Conservation (phyloP, 2,113 vertebrate species). For the Mustelus asterias region DNA sequence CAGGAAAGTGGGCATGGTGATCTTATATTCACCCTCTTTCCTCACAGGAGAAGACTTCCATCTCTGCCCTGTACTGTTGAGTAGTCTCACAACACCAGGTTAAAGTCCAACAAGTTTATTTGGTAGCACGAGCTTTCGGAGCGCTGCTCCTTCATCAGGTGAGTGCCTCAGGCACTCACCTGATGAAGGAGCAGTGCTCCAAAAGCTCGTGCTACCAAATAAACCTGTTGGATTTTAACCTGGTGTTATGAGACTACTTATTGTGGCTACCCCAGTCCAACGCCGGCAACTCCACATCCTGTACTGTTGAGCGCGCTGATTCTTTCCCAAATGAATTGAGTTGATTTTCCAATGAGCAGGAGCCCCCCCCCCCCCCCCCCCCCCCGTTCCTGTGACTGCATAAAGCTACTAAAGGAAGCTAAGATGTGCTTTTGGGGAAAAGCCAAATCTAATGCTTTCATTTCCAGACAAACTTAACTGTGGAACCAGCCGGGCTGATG, state of each 20-base stretch:
- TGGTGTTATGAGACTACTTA: too few species aligned
- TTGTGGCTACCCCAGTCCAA: too few species aligned
- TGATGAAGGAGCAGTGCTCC: too few species aligned
- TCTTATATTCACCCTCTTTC: background rate
- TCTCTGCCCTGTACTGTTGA: background rate
- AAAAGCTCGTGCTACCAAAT: too few species aligned
- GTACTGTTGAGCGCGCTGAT: background rate
- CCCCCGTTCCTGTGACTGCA: background rate
- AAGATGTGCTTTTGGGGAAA: background rate
- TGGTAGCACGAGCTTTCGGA: too few species aligned
- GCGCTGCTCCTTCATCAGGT: too few species aligned
- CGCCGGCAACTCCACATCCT: background rate
- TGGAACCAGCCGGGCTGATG: background rate
- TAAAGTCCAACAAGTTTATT: too few species aligned
- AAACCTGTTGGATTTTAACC: too few species aligned
- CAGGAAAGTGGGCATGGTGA: too few species aligned
- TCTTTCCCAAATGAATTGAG: background rate
- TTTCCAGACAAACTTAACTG: background rate
- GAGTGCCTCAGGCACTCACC: too few species aligned
- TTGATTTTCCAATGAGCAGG: background rate
- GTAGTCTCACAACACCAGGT: too few species aligned
- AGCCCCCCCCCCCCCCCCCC: background rate
- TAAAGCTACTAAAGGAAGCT: background rate
- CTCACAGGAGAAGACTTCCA: background rate
- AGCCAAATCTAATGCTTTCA: background rate